Conservation (phyloP, 2,888 invertebrate species). For the Erebia ligea region DNA sequence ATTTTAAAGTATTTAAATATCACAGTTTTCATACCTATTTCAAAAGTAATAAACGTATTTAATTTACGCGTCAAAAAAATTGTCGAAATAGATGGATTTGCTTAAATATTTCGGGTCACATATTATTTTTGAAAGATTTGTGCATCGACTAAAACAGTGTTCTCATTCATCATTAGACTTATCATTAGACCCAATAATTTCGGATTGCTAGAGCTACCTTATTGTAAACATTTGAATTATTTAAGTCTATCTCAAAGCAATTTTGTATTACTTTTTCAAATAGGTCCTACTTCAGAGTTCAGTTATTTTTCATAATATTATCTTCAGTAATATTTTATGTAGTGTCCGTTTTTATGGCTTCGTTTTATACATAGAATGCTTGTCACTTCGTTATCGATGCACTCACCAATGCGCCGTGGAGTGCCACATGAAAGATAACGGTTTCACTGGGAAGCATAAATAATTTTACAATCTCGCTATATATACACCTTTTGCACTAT, state of each 20-base stretch:
- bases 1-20: not conserved
- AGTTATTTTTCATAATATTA: constrained; percentile 4
- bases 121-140: not conserved
- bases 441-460: constrained; percentile 60
- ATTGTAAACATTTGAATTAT: not conserved
- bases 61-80: not conserved
- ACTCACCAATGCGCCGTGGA: constrained; percentile 53
- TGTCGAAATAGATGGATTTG: not conserved
- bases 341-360: constrained; percentile 1
- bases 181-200: not conserved
- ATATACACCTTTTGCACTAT: constrained; percentile 52
- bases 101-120: not conserved
- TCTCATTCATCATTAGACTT: not conserved
- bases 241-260: not conserved
- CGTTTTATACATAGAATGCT: constrained; percentile 24
- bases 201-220: not conserved
- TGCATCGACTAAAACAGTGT: not conserved
- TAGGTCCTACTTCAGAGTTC: not conserved
- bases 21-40: not conserved
- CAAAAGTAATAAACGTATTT: not conserved
- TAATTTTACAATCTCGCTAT: constrained; percentile 59
- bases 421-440: constrained; percentile 67
- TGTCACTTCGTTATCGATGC: constrained; percentile 59
- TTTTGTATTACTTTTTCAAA: not conserved
- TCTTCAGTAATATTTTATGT: not conserved